Base-by-base conservation (phyloP, 1,140 invertebrate genomes). In the Conopomorpha cramerella region DNA sequence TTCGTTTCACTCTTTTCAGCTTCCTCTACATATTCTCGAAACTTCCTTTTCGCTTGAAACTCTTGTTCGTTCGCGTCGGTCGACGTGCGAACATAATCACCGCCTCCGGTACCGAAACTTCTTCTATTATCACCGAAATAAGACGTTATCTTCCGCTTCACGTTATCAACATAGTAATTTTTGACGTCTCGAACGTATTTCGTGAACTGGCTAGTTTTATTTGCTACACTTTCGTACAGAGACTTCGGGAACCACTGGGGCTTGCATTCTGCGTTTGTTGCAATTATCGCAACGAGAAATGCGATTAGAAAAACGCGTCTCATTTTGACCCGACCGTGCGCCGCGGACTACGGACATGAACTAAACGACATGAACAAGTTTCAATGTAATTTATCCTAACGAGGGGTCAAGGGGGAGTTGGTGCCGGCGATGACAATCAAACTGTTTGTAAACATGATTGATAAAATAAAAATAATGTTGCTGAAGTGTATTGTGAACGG, bases 161-260 rank as follows among this genome's bases (percentile, higher is more conserved):
- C 54, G 38, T 61, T 68, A 11, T 65, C 47, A 0, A 61, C 46
- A 35, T 71, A 71, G 30, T 53, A 68, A 11, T 62, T 39, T 43
- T 47, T 63, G 2, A 71, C 17, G 8, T 62, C 39, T 16, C 46
- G 50, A 1, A 72, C 62, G 23, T 65, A 72, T 16, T 62, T 51
- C 6, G 48, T 61, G 1, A 72, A 36, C 30, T 62, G 49, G 2
- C 51, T 45, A 2, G 67, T 71, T 43, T 59, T 63, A 30, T 68
- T 59, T 4, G 48, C 41, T 10, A 73, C 36, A 1, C 41, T 47
- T 3, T 57, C 52, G 3, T 67, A 14, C 1, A 43, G n/a, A n/a
- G n/a, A n/a, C n/a, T n/a, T n/a, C n/a, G n/a, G n/a, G n/a, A n/a
- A n/a, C n/a, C n/a, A n/a, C n/a, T n/a, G n/a, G n/a, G n/a, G n/a